phyloP scores from a whole-genome alignment of 2,113 vertebrate species.

The Muntiacus reevesi region DNA sequence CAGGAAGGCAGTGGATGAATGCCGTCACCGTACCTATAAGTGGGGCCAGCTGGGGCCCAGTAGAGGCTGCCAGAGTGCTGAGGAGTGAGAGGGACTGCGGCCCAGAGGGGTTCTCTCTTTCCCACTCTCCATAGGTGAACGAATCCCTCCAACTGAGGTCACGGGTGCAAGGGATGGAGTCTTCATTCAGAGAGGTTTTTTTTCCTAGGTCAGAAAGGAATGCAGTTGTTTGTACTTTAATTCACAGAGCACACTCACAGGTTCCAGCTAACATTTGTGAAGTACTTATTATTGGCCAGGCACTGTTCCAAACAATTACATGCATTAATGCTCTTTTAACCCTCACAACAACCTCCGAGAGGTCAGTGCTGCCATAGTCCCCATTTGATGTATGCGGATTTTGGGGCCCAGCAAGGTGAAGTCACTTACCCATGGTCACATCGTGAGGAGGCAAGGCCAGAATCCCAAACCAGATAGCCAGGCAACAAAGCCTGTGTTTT shows the following conservation, averaged over 20 bases:
- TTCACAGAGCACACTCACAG: not conserved
- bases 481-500: not conserved
- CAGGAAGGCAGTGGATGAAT: not conserved
- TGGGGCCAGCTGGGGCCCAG: constrained; percentile 6
- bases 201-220: constrained; percentile 1
- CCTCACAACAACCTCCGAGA: not conserved
- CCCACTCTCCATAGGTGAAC: constrained; percentile 57
- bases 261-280: not conserved
- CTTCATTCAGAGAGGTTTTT: constrained; percentile 5
- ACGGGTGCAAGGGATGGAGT: constrained; percentile 45
- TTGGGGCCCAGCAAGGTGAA: not conserved
- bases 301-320: not conserved
- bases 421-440: not conserved
- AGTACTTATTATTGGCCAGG: not conserved
- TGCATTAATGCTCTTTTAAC: not conserved
- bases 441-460: not conserved
- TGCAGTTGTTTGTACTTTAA: not conserved
- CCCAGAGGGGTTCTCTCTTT: constrained; percentile 70
- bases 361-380: not conserved
- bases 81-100: constrained; percentile 64
- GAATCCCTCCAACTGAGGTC: constrained; percentile 62
- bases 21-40: constrained; percentile 22
- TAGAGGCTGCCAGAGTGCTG: constrained; percentile 66
- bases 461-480: not conserved
- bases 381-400: not conserved